Conservation (phyloP, 2,888 invertebrate species). For the Lordiphosa fenestrarum region DNA sequence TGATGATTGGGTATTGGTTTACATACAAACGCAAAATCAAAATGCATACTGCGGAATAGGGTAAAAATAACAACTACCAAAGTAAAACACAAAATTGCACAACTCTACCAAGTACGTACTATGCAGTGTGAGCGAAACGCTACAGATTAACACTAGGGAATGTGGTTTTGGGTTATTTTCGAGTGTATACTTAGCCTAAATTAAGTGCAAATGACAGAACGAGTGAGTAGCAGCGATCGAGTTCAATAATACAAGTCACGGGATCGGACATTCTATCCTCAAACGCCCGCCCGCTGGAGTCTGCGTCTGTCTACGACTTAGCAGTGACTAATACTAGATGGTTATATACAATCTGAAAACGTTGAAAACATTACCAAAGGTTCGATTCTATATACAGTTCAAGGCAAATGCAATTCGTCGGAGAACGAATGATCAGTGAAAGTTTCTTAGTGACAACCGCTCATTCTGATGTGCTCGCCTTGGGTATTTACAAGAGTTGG, state of each 20-base stretch:
- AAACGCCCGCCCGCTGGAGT: too few species aligned
- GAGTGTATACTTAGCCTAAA: too few species aligned
- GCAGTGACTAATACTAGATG: background rate
- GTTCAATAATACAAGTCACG: too few species aligned
- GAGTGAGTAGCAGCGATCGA: too few species aligned
- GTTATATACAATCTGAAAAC: constrained; percentile 11
- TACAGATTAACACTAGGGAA: background rate
- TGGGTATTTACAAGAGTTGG: constrained; percentile 34
- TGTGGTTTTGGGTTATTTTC: too few species aligned
- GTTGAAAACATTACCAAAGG: background rate
- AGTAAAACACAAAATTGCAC: constrained; percentile 5
- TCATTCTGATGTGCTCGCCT: constrained; percentile 1
- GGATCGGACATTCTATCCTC: too few species aligned
- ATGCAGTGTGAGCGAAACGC: constrained; percentile 3
- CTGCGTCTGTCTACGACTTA: too few species aligned
- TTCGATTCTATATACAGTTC: constrained; percentile 4
- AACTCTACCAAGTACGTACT: constrained; percentile 14
- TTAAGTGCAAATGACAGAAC: too few species aligned
- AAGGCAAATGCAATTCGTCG: background rate
- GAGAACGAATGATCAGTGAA: too few species aligned
- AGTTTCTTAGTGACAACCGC: background rate
- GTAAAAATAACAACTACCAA: constrained; percentile 9
- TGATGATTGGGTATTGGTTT: constrained; percentile 5
- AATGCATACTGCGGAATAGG: constrained; percentile 19
- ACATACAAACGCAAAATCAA: constrained; percentile 16